Evolutionary conservation across 2,797 vertebrate genomes (phyloP).

Genomic region (Otolemur crassicaudatus): DNA sequence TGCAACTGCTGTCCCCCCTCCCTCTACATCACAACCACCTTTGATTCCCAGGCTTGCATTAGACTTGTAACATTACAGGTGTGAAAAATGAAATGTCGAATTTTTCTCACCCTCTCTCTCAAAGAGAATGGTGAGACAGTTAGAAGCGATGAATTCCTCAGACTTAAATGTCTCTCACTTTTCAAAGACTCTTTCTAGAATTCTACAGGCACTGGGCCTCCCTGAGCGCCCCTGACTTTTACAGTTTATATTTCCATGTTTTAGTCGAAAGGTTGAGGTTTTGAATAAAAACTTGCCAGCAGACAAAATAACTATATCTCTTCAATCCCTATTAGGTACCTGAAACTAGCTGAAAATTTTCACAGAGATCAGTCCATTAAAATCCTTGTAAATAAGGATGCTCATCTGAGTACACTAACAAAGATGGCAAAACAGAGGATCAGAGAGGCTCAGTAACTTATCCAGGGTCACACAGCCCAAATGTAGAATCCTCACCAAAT

Average conservation of each 20-base stretch:
- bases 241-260: not conserved
- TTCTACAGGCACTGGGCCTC: not conserved
- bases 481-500: not conserved
- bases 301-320: not conserved
- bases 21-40: conserved; percentile 51
- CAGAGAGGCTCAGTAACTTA: not conserved
- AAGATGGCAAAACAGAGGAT: not conserved
- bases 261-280: conserved; percentile 49
- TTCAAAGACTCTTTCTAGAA: conserved; percentile 65
- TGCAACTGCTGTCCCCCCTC: not conserved
- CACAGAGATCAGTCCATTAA: not conserved
- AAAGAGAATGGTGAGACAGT: conserved; percentile 64
- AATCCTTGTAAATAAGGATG: not conserved
- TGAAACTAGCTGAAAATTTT: not conserved
- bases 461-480: not conserved
- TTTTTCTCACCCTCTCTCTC: conserved; percentile 71
- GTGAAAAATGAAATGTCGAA: conserved; percentile 81
- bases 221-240: not conserved
- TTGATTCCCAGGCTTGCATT: conserved; percentile 31
- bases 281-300: conserved; percentile 1
- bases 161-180: conserved; percentile 78
- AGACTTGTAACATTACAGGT: conserved; percentile 77
- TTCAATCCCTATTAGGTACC: not conserved
- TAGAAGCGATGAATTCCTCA: conserved; percentile 51
- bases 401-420: not conserved